Conservation (phyloP, 2,797 vertebrate species). For the Aphelocoma californica region DNA sequence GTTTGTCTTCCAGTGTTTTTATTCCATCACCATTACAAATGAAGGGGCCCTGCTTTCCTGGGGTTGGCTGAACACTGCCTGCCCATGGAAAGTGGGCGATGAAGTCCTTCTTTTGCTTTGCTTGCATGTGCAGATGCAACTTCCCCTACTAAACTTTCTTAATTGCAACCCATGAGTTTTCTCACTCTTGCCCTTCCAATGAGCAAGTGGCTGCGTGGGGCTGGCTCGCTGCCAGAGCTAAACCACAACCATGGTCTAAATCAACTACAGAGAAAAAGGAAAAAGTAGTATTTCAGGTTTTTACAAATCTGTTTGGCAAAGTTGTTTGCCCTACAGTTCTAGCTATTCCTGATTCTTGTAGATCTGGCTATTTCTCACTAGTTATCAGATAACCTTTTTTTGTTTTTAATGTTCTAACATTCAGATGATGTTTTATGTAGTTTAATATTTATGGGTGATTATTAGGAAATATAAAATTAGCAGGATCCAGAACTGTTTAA, state of each 20-base stretch:
- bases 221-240: background rate
- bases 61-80: background rate
- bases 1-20: background rate
- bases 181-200: background rate
- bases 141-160: background rate
- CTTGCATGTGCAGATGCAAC: fast-evolving
- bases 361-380: background rate
- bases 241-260: background rate
- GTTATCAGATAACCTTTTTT: background rate
- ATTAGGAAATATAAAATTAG: background rate
- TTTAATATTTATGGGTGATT: background rate
- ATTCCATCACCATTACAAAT: fast-evolving
- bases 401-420: background rate
- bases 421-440: background rate
- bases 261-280: background rate
- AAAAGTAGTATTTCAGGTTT: background rate
- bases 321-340: background rate
- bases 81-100: fast-evolving
- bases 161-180: background rate
- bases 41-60: background rate
- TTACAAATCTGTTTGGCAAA: background rate
- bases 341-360: background rate
- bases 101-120: background rate
- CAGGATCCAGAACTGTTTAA: background rate
- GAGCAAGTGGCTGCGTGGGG: fast-evolving